Evolutionary conservation across 2,888 invertebrate genomes (phyloP), one percentile per base, ranked within the genome.

Genomic region (Lathronympha strigana): DNA sequence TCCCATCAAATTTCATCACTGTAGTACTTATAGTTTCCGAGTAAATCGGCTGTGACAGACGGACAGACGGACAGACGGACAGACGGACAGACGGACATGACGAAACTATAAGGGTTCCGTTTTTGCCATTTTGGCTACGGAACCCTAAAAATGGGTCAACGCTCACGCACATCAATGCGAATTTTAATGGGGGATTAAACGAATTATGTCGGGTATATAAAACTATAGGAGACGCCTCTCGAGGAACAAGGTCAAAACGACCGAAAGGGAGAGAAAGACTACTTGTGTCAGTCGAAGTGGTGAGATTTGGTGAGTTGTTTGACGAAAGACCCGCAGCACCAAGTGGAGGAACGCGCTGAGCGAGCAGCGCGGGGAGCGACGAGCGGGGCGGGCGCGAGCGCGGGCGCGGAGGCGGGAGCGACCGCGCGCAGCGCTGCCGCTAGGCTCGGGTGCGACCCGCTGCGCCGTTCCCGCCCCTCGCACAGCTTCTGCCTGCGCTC

Each of bases 281-380:
- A 86, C 79, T 82, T 79, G 74, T 85, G 86, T 90, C 92, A 95
- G 88, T 95, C 95, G 88, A 94, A 93, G 82, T 95, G 95, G 82
- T 96, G 95, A 61, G 95, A 95, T 87, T 95, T 95, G 76, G 94
- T 94, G 89, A 96, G 94, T 75, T 96, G 95, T 86, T 95, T 95
- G 83, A 96, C 95, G 88, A 96, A 95, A 73, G 95, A 94, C 82
- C 95, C 96, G 86, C 96, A 96, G 86, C 96, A 96, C 96, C 96
- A 96, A 28, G 94, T 94, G 71, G 94, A 94, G 67, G 94, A 94
- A 73, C 94, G 93, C 45, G 93, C 92, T 63, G 93, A 93, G 76
- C 89, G 89, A 28, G 75, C 82, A 66, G 76, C 76, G 64, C 73
- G 81, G 38, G 71, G 73, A 69, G 69, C 76, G 68, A 70, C 67